These are phyloP conservation scores for Rhyacophila evoluta DNA, from an alignment of 2,888 invertebrate genomes.

Conservation along the genomic window DNA sequence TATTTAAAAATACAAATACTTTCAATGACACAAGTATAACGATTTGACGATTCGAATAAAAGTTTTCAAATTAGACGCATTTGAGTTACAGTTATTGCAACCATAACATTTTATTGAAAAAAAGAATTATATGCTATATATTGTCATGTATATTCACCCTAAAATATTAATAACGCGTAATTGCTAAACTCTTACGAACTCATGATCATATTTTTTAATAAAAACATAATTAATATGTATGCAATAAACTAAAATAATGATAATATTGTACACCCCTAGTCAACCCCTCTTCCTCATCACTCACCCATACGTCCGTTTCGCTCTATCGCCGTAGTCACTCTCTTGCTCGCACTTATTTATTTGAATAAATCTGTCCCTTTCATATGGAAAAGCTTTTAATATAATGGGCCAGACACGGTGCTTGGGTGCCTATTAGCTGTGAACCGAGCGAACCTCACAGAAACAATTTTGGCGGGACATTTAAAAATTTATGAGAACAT, in stretches of 20 bases:
- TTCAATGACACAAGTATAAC: no score
- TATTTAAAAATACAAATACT: no score
- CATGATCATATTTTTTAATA: no score
- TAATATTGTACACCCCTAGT: neutral
- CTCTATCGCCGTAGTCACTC: constrained; percentile 27
- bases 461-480: constrained; percentile 22
- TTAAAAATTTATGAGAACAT: constrained; percentile 24
- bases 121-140: no score
- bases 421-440: constrained; percentile 40
- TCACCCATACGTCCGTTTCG: constrained; percentile 27
- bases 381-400: constrained; percentile 48
- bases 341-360: neutral
- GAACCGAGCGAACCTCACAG: constrained; percentile 30
- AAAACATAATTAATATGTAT: no score
- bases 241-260: neutral
- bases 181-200: no score
- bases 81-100: no score
- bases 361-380: constrained; percentile 21
- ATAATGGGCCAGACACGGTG: constrained; percentile 40
- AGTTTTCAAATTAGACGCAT: no score
- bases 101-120: no score
- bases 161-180: no score
- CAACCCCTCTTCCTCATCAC: constrained; percentile 11
- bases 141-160: no score
- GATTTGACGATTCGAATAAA: no score